phyloP scores from a whole-genome alignment of 2,113 vertebrate species.

The Etheostoma spectabile region DNA sequence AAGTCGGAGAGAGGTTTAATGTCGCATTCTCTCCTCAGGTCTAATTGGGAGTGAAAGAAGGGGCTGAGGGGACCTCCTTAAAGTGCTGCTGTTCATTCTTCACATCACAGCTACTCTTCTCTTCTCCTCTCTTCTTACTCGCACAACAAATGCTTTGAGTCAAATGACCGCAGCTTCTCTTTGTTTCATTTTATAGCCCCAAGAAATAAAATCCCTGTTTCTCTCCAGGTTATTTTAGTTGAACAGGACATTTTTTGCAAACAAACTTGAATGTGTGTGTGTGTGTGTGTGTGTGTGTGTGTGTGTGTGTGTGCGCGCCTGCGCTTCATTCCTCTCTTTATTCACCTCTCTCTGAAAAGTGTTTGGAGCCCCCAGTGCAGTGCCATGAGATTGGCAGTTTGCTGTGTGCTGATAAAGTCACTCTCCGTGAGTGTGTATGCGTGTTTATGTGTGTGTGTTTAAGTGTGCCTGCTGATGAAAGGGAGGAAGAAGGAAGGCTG shows the following conservation, averaged over 20 bases:
- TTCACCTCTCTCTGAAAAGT: slow-evolving; percentile 57
- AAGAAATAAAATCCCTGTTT: slow-evolving; percentile 41
- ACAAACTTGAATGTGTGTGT: slow-evolving; percentile 15
- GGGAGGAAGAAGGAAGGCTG: slow-evolving; percentile 25
- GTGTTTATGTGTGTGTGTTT: slow-evolving; percentile 45
- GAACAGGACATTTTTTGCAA: slow-evolving; percentile 20
- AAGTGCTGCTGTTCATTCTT: slow-evolving; percentile 54
- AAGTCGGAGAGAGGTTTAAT: slow-evolving; percentile 42
- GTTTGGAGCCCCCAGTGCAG: slow-evolving; percentile 53
- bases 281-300: background rate
- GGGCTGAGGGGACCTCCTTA: slow-evolving; percentile 34
- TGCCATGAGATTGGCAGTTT: slow-evolving; percentile 70
- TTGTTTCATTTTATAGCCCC: slow-evolving; percentile 31
- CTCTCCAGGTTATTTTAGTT: slow-evolving; percentile 26
- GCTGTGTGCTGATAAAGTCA: slow-evolving; percentile 68
- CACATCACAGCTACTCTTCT: slow-evolving; percentile 29
- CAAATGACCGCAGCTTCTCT: background rate
- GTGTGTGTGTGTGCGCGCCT: slow-evolving; percentile 7
- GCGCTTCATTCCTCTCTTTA: slow-evolving; percentile 42
- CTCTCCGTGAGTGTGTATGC: slow-evolving; percentile 38
- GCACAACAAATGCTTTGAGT: background rate
- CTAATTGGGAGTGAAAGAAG: slow-evolving; percentile 67
- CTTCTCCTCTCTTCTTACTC: background rate
- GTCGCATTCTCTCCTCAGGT: slow-evolving; percentile 51
- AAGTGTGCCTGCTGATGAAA: slow-evolving; percentile 50